Evolutionary conservation across 2,113 vertebrate genomes (phyloP).

Genomic region (Dromaius novaehollandiae): DNA sequence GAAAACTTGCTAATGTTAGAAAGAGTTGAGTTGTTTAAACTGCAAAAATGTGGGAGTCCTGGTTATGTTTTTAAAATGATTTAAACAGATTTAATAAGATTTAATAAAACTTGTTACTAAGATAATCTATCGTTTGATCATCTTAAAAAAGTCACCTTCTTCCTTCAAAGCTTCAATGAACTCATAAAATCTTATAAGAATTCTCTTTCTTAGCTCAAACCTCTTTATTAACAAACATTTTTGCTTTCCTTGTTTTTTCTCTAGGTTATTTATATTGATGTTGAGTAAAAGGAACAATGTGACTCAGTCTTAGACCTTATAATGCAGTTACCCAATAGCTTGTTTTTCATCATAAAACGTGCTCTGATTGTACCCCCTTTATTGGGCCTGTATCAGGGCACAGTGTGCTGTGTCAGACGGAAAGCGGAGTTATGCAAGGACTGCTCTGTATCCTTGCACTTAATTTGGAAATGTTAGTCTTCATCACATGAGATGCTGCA

Average conservation of each 20-base stretch:
- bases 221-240: not conserved
- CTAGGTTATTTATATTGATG: not conserved
- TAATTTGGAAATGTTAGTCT: not conserved
- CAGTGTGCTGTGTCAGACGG: not conserved
- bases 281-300: not conserved
- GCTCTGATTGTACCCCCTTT: not conserved
- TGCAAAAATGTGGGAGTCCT: not conserved
- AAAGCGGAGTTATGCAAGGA: not conserved
- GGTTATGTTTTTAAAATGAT: not conserved
- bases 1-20: slow-evolving; percentile 9
- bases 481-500: not conserved
- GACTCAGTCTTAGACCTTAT: not conserved
- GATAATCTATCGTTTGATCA: not conserved
- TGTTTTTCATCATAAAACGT: not conserved
- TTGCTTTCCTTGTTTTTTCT: fast-evolving
- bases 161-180: not conserved
- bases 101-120: not conserved
- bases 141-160: not conserved
- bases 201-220: not conserved
- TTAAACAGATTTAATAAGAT: not conserved
- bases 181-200: not conserved
- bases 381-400: not conserved
- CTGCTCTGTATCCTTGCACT: not conserved
- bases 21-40: not conserved
- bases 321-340: not conserved